Conservation (phyloP, 1,140 invertebrate genomes). For the Colletes latitarsis region DNA sequence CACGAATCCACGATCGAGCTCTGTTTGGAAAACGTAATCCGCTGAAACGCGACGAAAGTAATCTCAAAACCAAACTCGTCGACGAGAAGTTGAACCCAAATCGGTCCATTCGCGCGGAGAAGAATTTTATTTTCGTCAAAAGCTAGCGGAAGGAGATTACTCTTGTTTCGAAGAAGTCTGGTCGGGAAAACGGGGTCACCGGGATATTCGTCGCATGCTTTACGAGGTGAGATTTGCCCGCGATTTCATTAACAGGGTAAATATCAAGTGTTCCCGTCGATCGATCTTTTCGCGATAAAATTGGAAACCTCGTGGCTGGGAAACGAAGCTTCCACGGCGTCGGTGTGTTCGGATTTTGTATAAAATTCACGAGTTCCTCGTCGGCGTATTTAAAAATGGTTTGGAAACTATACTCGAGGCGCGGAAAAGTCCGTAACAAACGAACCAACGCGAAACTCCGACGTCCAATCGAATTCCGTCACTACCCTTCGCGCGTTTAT, state of each 20-base stretch:
- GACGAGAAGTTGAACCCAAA: background rate
- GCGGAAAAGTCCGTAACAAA: background rate
- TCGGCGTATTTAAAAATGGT: background rate
- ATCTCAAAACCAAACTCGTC: too few relatives aligned
- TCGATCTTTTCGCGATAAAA: background rate
- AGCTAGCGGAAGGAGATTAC: background rate
- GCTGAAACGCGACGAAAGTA: too few relatives aligned
- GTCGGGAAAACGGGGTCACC: background rate
- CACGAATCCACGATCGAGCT: background rate
- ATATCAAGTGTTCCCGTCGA: background rate
- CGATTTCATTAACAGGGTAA: constrained; percentile 4
- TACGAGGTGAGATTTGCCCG: background rate
- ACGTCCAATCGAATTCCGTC: background rate
- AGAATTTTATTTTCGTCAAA: constrained; percentile 18
- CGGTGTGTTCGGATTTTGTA: background rate
- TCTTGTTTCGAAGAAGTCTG: background rate
- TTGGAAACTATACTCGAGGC: background rate
- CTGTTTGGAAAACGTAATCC: background rate
- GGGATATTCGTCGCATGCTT: background rate
- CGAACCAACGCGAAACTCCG: background rate
- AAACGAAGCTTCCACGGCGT: background rate
- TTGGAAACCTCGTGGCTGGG: background rate
- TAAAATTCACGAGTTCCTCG: background rate
- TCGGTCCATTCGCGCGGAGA: background rate
- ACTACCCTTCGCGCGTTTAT: background rate